Conservation (phyloP, 2,113 vertebrate genomes). For the Nycticebus coucang region DNA sequence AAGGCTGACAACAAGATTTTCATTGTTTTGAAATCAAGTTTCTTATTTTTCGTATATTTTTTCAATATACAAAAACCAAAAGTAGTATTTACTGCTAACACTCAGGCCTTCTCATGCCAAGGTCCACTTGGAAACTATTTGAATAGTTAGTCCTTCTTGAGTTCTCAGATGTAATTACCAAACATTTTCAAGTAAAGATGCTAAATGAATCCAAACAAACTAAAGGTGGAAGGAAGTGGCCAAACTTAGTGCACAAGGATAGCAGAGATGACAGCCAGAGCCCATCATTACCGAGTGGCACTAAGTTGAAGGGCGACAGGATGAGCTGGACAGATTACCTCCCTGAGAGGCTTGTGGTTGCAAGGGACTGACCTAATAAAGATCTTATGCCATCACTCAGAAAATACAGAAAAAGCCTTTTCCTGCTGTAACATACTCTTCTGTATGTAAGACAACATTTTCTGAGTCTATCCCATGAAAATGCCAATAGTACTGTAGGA, state of each 20-base stretch:
- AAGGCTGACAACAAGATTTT: constrained; percentile 23
- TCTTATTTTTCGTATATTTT: constrained; percentile 35
- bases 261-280: constrained; percentile 52
- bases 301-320: constrained; percentile 74
- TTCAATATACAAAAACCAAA: background rate
- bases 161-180: background rate
- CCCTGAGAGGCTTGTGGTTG: constrained; percentile 56
- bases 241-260: background rate
- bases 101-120: background rate
- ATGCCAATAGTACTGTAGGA: background rate
- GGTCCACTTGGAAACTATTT: background rate
- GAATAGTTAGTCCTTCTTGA: background rate
- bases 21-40: background rate
- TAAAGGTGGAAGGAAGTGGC: background rate
- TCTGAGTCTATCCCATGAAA: background rate
- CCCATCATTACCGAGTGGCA: constrained; percentile 51
- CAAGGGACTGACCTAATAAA: constrained; percentile 45
- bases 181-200: background rate
- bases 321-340: constrained; percentile 73
- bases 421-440: background rate
- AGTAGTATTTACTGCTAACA: background rate
- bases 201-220: background rate
- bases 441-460: background rate
- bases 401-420: constrained; percentile 34
- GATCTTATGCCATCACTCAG: constrained; percentile 38